These are phyloP conservation scores for Kuschelorhynchus macadamiae DNA, from an alignment of 2,888 invertebrate species.

Conservation along the genomic window DNA sequence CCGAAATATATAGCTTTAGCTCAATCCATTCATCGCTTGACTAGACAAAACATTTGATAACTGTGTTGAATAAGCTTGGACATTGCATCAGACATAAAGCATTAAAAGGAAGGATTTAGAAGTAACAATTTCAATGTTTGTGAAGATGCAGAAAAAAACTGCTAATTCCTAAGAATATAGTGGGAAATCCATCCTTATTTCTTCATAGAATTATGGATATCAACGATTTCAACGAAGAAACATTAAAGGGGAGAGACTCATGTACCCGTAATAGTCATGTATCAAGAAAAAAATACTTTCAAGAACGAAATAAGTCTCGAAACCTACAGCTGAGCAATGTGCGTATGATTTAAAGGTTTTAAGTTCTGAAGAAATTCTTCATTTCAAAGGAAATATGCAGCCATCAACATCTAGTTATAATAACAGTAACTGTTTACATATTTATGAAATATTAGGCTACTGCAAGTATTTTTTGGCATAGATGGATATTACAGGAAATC, in stretches of 20 bases:
- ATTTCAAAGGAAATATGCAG: constrained; percentile 10
- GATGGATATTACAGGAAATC: too few relatives aligned
- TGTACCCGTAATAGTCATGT: constrained; percentile 34
- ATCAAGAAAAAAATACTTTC: constrained; percentile 13
- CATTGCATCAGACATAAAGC: constrained; percentile 22
- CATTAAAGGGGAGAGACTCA: constrained; percentile 23
- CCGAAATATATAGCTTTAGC: constrained; percentile 23
- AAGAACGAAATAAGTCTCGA: constrained; percentile 7
- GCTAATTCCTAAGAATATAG: not conserved
- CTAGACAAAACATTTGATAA: constrained; percentile 16
- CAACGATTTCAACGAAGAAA: constrained; percentile 35
- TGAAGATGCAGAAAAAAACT: constrained; percentile 18
- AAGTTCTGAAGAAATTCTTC: constrained; percentile 17
- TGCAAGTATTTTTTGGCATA: too few relatives aligned
- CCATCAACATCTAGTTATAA: constrained; percentile 11
- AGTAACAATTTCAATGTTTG: constrained; percentile 16
- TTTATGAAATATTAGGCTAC: constrained; percentile 53
- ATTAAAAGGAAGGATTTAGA: constrained; percentile 12
- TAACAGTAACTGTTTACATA: constrained; percentile 33
- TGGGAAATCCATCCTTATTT: constrained; percentile 3
- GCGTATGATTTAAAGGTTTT: constrained; percentile 14
- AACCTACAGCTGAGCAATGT: constrained; percentile 11
- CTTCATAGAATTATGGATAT: constrained; percentile 32
- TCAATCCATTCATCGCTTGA: constrained; percentile 19
- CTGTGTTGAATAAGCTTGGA: constrained; percentile 23